Evolutionary conservation across 2,797 vertebrate species (phyloP).

Genomic region (Pampus argenteus): DNA sequence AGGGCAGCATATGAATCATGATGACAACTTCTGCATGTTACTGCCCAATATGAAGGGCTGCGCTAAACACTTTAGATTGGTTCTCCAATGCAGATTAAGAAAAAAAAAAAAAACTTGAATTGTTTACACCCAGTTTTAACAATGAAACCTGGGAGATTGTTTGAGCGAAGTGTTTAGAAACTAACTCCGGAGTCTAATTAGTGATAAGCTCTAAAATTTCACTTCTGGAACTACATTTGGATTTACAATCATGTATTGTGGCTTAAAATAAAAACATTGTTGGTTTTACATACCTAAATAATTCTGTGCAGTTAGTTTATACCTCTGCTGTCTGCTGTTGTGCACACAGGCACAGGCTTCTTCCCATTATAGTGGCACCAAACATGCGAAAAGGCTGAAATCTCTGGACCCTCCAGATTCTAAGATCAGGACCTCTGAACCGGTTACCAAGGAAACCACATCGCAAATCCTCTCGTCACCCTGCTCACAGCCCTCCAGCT

Average conservation of each 20-base stretch:
- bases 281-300: slow-evolving; percentile 10
- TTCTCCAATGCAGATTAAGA: no score
- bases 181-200: no score
- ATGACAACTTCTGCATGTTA: no score
- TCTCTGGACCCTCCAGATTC: slow-evolving; percentile 90
- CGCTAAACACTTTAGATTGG: no score
- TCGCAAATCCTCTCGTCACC: slow-evolving; percentile 84
- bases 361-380: slow-evolving; percentile 93
- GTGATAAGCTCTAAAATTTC: background rate
- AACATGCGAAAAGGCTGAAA: slow-evolving; percentile 94
- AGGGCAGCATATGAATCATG: background rate
- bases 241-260: slow-evolving; percentile 1
- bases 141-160: no score
- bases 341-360: slow-evolving; percentile 88
- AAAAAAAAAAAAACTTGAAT: no score
- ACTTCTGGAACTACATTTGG: background rate
- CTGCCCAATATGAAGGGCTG: no score
- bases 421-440: slow-evolving; percentile 91
- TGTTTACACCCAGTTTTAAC: no score
- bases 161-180: no score
- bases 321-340: slow-evolving; percentile 64
- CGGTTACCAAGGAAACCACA: slow-evolving; percentile 73
- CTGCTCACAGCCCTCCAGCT: slow-evolving; percentile 87
- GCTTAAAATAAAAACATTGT: slow-evolving; percentile 9
- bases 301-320: slow-evolving; percentile 1